Base-by-base conservation (phyloP, 2,113 vertebrate genomes). In the Octodon degus region DNA sequence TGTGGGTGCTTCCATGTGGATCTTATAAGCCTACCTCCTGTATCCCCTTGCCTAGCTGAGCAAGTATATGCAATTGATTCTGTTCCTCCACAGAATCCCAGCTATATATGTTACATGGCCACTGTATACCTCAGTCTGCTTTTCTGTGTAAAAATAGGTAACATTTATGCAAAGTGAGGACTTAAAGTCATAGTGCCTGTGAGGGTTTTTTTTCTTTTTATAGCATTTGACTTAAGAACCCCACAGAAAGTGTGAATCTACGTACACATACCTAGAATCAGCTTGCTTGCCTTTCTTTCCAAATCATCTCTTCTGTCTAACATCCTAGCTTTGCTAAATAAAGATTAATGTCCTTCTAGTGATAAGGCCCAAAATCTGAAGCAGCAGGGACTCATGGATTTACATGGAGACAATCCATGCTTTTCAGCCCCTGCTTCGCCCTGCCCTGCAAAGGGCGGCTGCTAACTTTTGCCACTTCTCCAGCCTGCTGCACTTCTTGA, bases 301-400 rank as follows among this genome's bases (percentile, higher is more conserved):
- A 92, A 67, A 55, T 43, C 16, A 62, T 2, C 2, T 76, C 47
- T 92, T 90, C 82, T 12, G 34, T 62, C 20, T 94, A 79, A 80
- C 3, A 68, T 30, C 16, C 22, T 83, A 30, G 65, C 77, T 82
- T 79, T 96, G 60, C 10, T 89, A 25, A 94, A 83, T 74, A 96
- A 79, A 96, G 22, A 67, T 67, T 20, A 68, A 60, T 55, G 4
- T 74, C 6, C 19, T 96, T 84, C 47, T 94, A 79, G 6, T 82
- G 7, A 9, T 67, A 63, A 96, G 34, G 30, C 2, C 96, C 77
- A 88, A 88, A 95, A 82, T 5, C 24, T 82, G 88, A 92, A 85
- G 7, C 17, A 47, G 76, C 27, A 58, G 37, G 19, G 40, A 11
- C 30, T 67, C 40, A 16, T 58, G 70, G 58, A 53, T 92, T 87